These are phyloP conservation scores for Etia nguti DNA, from an alignment of 2,113 vertebrate genomes.

Conservation along the genomic window DNA sequence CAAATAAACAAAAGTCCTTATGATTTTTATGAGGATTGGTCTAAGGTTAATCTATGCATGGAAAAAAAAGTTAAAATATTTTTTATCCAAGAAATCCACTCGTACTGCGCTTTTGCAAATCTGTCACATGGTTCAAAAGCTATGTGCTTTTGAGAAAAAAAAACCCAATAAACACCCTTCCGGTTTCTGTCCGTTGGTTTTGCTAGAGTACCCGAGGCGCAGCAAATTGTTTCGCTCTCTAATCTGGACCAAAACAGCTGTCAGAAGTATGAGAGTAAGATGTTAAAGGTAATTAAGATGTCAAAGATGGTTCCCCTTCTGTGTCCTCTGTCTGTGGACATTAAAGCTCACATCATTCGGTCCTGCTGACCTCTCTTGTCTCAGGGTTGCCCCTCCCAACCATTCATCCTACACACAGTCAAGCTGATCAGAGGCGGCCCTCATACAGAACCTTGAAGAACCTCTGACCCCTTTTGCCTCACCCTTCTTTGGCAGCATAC, in stretches of 20 bases:
- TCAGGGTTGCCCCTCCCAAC: conserved; percentile 50
- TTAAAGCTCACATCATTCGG: conserved; percentile 76
- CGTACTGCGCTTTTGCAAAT: accelerated
- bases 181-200: neutral
- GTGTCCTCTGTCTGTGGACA: conserved; percentile 71
- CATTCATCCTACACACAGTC: conserved; percentile 66
- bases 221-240: neutral
- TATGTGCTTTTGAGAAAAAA: neutral
- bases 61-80: neutral
- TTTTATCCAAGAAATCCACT: neutral
- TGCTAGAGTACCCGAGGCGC: neutral
- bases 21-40: neutral
- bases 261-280: conserved; percentile 54
- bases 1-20: neutral
- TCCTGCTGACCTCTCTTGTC: conserved; percentile 70
- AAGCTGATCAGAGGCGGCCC: conserved; percentile 66
- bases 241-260: conserved; percentile 28
- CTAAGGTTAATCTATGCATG: neutral
- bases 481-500: conserved; percentile 58
- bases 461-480: conserved; percentile 67
- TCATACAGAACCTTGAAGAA: conserved; percentile 63
- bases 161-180: neutral
- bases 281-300: conserved; percentile 74
- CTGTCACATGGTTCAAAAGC: neutral
- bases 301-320: conserved; percentile 63